A percentile compares a stretch with the other conserved stretches of the same genome.
phyloP scores from a whole-genome alignment of 2,113 vertebrate genomes.

The Alaudala cheleensis region DNA sequence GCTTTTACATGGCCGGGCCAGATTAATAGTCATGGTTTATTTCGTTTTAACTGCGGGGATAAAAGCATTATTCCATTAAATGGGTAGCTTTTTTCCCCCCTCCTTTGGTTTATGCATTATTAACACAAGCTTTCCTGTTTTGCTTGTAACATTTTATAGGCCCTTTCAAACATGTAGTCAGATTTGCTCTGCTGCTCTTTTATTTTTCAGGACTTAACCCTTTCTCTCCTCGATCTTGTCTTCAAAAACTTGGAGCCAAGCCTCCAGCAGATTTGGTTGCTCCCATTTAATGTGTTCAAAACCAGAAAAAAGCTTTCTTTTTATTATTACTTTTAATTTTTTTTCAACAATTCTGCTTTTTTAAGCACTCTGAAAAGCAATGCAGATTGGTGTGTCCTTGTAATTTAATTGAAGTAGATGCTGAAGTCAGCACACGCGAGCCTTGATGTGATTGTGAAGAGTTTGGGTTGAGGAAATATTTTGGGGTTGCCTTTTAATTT shows the following conservation, averaged over 20 bases:
- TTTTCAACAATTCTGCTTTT: not conserved
- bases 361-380: not conserved
- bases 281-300: not conserved
- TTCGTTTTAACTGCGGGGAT: constrained; percentile 77
- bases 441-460: not conserved
- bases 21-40: constrained; percentile 80
- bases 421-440: not conserved
- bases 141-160: constrained; percentile 82
- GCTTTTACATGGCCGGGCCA: constrained; percentile 71
- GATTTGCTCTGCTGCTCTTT: constrained; percentile 74
- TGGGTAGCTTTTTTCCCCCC: not conserved
- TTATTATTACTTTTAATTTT: not conserved
- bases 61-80: constrained; percentile 81
- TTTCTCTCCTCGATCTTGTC: constrained; percentile 29
- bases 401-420: not conserved
- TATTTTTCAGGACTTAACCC: constrained; percentile 74
- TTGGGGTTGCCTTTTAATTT: not conserved
- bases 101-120: constrained; percentile 80
- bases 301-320: not conserved
- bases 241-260: not conserved
- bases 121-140: constrained; percentile 82
- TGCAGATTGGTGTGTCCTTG: not conserved
- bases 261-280: not conserved
- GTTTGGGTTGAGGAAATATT: not conserved
- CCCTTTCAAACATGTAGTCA: constrained; percentile 76